Evolutionary conservation across 2,797 vertebrate species (phyloP), one percentile per base, ranked within the genome.

Genomic region (Semotilus atromaculatus): DNA sequence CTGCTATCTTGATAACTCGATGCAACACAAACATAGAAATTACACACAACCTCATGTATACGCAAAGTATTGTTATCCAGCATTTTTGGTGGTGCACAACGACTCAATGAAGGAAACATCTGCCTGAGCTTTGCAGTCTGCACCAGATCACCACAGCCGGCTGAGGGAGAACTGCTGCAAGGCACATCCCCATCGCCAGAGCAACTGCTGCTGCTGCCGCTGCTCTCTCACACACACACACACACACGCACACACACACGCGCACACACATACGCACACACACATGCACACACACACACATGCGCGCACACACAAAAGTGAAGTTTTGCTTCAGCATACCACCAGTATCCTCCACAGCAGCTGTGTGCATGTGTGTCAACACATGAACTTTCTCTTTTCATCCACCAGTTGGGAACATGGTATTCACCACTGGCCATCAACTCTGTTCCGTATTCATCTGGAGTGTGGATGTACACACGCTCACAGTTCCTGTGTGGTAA

Each of bases 91-190:
- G 88, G 81, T 88, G 88, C 94, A 94, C 26, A 3, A 89, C 88
- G 92, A 92, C 81, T 78, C 92, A 92, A 92, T 90, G 93, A 94
- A 96, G 95, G 95, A 97, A 97, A 96, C 95, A 96, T 96, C 96
- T 97, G 96, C 93, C 89, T 86, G 90, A 90, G 91, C 92, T 87
- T 89, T 89, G 90, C 92, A 83, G 91, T 45, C 89, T 90, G 82
- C 92, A 93, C 91, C 86, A 86, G 90, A 93, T 92, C 88, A 85
- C 89, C 88, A 89, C 91, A 90, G 79, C 86, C 84, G 83, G 75
- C 84, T 80, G 81, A 86, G 81, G 71, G 86, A 86, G 82, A 77
- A 80, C 43, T 26, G 79, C 79, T 86, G 82, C 88, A 86, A 55
- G 72, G 74, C 89, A 90, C 88, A 84, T 89, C 88, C 86, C 85